These are phyloP conservation scores for Heliangelus exortis DNA, from an alignment of 2,797 vertebrate species.

Conservation along the genomic window DNA sequence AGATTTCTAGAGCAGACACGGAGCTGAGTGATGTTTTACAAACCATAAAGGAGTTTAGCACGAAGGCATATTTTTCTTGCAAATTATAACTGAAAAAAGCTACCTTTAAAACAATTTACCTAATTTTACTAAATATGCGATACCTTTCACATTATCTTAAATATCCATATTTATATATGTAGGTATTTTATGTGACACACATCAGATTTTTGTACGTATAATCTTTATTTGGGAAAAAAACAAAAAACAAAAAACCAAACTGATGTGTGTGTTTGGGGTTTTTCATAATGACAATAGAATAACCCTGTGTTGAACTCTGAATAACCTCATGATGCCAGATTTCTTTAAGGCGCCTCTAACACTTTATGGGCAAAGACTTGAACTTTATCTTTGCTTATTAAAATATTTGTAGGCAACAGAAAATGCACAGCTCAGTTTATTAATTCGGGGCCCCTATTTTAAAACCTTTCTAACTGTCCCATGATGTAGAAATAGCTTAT, in stretches of 20 bases:
- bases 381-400: constrained; percentile 64
- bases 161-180: neutral
- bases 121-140: constrained; percentile 19
- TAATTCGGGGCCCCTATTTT: constrained; percentile 14
- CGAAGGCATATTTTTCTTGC: neutral
- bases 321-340: neutral
- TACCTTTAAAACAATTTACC: neutral
- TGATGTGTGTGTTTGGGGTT: neutral
- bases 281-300: neutral
- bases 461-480: constrained; percentile 18
- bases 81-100: neutral
- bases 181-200: neutral
- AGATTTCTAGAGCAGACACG: neutral
- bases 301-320: neutral
- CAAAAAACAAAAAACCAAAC: too few species aligned
- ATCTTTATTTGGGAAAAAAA: neutral
- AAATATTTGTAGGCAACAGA: constrained; percentile 51
- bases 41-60: neutral
- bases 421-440: constrained; percentile 38
- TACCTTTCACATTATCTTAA: neutral
- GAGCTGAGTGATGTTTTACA: neutral
- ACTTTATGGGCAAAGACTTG: neutral
- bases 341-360: constrained; percentile 16
- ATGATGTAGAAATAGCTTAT: constrained; percentile 1
- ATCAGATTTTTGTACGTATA: neutral